Base-by-base conservation (phyloP, 2,113 vertebrate genomes). In the Halcyon malimbica region DNA sequence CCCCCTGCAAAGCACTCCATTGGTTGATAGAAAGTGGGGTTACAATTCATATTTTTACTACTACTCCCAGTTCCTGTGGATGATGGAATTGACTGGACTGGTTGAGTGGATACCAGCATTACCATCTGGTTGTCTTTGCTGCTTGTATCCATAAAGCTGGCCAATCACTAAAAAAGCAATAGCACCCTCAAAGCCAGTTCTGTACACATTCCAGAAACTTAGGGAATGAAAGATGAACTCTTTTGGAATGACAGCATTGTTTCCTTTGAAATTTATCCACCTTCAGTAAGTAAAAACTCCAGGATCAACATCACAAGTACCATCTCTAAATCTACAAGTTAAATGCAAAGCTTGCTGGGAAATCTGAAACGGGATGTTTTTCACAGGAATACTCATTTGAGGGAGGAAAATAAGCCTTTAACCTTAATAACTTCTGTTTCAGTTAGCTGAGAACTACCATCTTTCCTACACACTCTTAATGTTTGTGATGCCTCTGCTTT, bases 401-500 rank as follows among this genome's bases (percentile, higher is more conserved):
- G 11, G n/a, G 25, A 86, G 46, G 80, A 89, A 90, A 94, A 89
- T 20, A 91, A 81, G 60, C 35, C 57, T 75, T 62, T 82, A 87
- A 60, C 46, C 44, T 71, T 84, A 77, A 16, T 46, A 93, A 89
- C 4, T 78, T 86, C 48, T 60, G 35, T 84, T 92, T 81, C 77
- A 91, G 83, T 54, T 87, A 65, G 80, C 51, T 77, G 68, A 74
- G 94, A 86, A 92, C 56, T 56, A 70, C 74, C 69, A 44, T 90
- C 73, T 93, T 87, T 85, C 57, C 48, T 64, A 81, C 23, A 89
- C n/a, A 63, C 42, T 65, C 33, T 35, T 33, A 84, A 78, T 39
- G 78, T 91, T 93, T 84, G 56, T 35, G 65, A 68, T 84, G 78
- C 53, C 70, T 91, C 71, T 91, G 81, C 77, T 84, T 83, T 89